Percentiles rank a stretch among this genome's conserved stretches.
phyloP scores from a whole-genome alignment of 1,140 invertebrate genomes.

The Pseudomyrmex flavicornis region DNA sequence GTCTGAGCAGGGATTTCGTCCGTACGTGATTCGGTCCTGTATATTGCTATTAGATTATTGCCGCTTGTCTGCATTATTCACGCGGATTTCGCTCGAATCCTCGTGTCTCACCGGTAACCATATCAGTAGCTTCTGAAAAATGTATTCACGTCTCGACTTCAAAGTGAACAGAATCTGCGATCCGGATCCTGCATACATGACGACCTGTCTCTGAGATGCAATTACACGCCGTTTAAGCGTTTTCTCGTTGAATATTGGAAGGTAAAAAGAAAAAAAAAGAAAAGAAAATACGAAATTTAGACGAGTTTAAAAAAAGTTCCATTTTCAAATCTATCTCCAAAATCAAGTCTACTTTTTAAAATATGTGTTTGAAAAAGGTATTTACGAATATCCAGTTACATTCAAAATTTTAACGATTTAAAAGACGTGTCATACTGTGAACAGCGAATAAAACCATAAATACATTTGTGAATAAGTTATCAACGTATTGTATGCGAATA shows the following conservation, averaged over 20 bases:
- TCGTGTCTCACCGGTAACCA: slow-evolving; percentile 10
- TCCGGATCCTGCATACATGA: not conserved
- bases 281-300: not conserved
- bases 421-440: not conserved
- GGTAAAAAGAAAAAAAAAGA: not conserved
- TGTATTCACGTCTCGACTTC: slow-evolving; percentile 39
- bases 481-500: not conserved
- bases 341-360: too few species aligned
- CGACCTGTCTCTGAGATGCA: not conserved
- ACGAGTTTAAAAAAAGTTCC: too few species aligned
- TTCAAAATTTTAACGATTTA: not conserved
- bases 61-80: slow-evolving; percentile 46
- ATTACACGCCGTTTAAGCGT: not conserved
- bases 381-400: too few species aligned
- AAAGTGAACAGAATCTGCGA: slow-evolving; percentile 11
- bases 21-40: slow-evolving; percentile 37
- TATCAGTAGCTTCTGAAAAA: slow-evolving; percentile 48
- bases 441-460: not conserved
- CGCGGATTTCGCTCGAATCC: slow-evolving; percentile 11
- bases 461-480: slow-evolving; percentile 29
- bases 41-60: slow-evolving; percentile 49
- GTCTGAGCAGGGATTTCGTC: slow-evolving; percentile 14
- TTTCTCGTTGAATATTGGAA: not conserved
- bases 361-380: too few species aligned
- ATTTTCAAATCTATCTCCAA: too few species aligned